A percentile compares a stretch with the other conserved stretches of the same genome.
phyloP scores from a whole-genome alignment of 2,888 invertebrate genomes.

The Branchellion lobata region DNA sequence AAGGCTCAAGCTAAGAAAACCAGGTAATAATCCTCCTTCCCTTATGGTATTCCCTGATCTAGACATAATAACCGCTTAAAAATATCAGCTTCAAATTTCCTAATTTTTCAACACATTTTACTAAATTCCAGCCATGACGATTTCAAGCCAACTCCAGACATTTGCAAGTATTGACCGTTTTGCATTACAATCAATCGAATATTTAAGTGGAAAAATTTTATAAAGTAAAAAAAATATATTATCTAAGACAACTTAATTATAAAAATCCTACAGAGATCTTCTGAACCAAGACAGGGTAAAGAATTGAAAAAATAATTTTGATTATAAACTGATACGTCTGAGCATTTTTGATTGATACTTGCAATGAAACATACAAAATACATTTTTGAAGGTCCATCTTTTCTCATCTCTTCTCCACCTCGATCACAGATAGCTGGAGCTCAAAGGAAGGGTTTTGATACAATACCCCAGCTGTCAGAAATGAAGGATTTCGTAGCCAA shows the following conservation, averaged over 20 bases:
- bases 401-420: too few species aligned
- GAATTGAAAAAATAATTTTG: background rate
- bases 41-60: too few species aligned
- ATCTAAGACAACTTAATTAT: too few species aligned
- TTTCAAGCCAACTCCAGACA: conserved; percentile 13
- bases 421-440: background rate
- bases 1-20: conserved; percentile 3
- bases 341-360: background rate
- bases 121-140: background rate
- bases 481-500: conserved; percentile 23
- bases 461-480: conserved; percentile 1
- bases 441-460: conserved; percentile 1
- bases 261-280: background rate
- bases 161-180: conserved; percentile 10
- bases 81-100: too few species aligned
- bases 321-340: background rate
- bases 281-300: conserved; percentile 2
- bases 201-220: too few species aligned
- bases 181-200: too few species aligned
- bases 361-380: too few species aligned
- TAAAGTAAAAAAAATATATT: too few species aligned
- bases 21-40: conserved; percentile 6
- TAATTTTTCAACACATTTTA: too few species aligned
- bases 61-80: background rate
- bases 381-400: too few species aligned